A percentile compares a stretch with the other conserved stretches of the same genome.
These are phyloP conservation scores for Sthenelais limicola DNA, from an alignment of 2,888 invertebrate species.

Conservation along the genomic window DNA sequence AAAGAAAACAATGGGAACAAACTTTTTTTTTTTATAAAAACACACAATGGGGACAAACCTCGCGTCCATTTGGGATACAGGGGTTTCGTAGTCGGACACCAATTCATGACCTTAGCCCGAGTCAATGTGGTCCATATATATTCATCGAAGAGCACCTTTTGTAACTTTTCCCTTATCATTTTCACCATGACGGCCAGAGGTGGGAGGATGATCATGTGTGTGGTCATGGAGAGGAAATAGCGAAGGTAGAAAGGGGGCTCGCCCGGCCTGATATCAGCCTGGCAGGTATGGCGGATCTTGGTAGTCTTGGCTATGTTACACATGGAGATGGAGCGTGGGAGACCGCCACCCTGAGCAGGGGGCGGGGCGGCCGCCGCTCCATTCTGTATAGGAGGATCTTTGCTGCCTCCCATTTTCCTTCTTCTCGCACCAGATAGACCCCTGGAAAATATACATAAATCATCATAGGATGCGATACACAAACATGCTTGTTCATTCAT, in stretches of 20 bases:
- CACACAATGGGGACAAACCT: too few relatives aligned
- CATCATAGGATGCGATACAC: too few relatives aligned
- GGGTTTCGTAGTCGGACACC: conserved; percentile 56
- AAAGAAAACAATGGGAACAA: too few relatives aligned
- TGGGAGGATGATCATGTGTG: conserved; percentile 48
- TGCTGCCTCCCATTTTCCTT: conserved; percentile 19
- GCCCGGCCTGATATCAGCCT: background rate
- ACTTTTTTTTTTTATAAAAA: too few relatives aligned
- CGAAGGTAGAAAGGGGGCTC: conserved; percentile 10
- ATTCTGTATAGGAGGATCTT: conserved; percentile 2
- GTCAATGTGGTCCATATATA: conserved; percentile 58
- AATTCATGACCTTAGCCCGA: conserved; percentile 58
- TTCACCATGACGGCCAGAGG: conserved; percentile 30
- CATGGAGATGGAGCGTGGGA: conserved; percentile 16
- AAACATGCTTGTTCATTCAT: too few relatives aligned
- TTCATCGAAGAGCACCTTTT: conserved; percentile 52
- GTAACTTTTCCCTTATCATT: conserved; percentile 49
- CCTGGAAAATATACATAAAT: too few relatives aligned
- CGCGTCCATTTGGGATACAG: conserved; percentile 59
- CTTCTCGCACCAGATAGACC: too few relatives aligned
- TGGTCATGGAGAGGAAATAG: conserved; percentile 46
- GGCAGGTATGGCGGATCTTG: conserved; percentile 12
- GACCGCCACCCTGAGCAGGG: too few relatives aligned
- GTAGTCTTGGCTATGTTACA: background rate
- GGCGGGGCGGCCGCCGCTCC: too few relatives aligned